Base-by-base conservation (phyloP, 2,113 vertebrate genomes). In the Sorex fumeus region DNA sequence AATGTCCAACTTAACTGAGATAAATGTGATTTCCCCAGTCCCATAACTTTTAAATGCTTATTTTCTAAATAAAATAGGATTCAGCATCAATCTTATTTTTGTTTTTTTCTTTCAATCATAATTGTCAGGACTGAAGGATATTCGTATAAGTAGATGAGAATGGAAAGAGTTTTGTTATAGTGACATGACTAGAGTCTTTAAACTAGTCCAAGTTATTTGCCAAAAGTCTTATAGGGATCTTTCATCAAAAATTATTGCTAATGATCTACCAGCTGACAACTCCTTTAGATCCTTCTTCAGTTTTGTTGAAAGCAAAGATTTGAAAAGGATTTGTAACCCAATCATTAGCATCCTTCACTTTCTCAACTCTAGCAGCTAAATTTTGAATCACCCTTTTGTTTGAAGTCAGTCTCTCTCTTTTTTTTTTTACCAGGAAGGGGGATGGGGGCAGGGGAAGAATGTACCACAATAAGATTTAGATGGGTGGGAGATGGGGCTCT, bases 241-340 rank as follows among this genome's bases (percentile, higher is more conserved):
- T 88, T 96, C 95, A 95, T 87, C 91, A 95, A 91, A 97, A 94
- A 86, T 94, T 66, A 97, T 92, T 94, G 93, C 88, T 88, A 94
- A 93, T 94, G 84, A 78, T 91, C 84, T 87, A 84, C 57, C 57
- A 95, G 57, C 66, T 88, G 94, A 95, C 91, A 88, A 71, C 83
- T 86, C 87, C 53, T 81, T 94, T 84, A 94, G 84, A 88, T 93
- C 77, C 80, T 82, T 77, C 91, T 93, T 95, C 40, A 81, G 11
- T 81, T 94, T 71, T 93, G 89, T 84, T 97, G 96, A 95, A 95
- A 97, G 95, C 83, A 74, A 88, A 91, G 84, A 94, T 78, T 32
- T 96, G 95, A 92, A 88, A 93, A 91, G 91, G 94, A 95, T 96
- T 96, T 96, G 95, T 96, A 95, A 96, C 84, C 77, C 76, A 96